phyloP scores from a whole-genome alignment of 2,113 vertebrate genomes.

The Ammodytes dubius region DNA sequence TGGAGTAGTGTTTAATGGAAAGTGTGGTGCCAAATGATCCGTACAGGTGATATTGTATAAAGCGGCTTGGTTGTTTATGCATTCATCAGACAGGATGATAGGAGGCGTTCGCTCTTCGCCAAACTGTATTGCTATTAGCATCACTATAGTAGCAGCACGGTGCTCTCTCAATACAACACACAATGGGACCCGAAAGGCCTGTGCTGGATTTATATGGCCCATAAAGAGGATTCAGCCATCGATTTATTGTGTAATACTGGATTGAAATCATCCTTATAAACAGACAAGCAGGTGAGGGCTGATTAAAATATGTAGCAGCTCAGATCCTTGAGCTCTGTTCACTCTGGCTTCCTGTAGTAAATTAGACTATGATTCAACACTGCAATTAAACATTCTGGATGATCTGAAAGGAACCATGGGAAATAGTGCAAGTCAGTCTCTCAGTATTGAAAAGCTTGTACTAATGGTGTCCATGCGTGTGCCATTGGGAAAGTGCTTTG shows the following conservation, averaged over 20 bases:
- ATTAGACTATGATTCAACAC: neutral
- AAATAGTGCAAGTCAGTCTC: neutral
- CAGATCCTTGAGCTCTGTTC: neutral
- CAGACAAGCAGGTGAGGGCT: constrained; percentile 2
- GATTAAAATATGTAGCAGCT: constrained; percentile 3
- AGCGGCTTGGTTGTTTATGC: constrained; percentile 55
- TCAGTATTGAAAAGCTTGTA: neutral
- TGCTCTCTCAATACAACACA: constrained; percentile 35
- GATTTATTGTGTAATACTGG: constrained; percentile 33
- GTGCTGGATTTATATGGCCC: constrained; percentile 1
- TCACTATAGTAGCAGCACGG: constrained; percentile 10
- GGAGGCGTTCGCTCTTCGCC: neutral
- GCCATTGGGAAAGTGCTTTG: neutral
- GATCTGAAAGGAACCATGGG: neutral
- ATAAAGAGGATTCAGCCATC: constrained; percentile 29
- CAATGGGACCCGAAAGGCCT: constrained; percentile 16
- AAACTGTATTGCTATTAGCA: constrained; percentile 15
- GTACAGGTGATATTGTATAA: constrained; percentile 38
- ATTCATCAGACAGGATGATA: constrained; percentile 47
- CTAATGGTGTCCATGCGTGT: neutral
- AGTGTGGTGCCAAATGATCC: constrained; percentile 3
- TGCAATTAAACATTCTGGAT: neutral
- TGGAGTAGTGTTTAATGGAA: neutral
- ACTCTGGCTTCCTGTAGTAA: constrained; percentile 10
- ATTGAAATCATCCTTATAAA: constrained; percentile 33